Evolutionary conservation across 1,140 invertebrate species (phyloP), one percentile per base, ranked within the genome.

Genomic region (Euborellia annulipes): DNA sequence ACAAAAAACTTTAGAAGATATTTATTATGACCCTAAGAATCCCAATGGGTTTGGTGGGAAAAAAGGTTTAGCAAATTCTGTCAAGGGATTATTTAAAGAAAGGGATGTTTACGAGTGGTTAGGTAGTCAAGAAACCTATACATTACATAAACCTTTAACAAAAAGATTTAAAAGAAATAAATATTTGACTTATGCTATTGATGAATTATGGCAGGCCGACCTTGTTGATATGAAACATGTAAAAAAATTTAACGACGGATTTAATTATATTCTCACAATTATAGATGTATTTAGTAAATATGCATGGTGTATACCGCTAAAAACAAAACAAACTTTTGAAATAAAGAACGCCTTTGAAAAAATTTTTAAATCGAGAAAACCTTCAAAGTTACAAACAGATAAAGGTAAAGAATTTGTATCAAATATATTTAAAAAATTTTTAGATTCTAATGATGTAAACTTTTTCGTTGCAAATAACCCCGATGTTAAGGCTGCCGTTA

Each of bases 181-280:
- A 6, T 55, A 54, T 19, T 32, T 34, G 1, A 51, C 53, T n/a
- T 41, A 13, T 11, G 53, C 55, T 37, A 54, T 61, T 3, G 58
- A 62, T 45, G 53, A 62, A 45, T 49, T 62, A 11, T 66, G 57
- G 55, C 58, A 66, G 50, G 52, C 56, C 7, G 63, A 67, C 52
- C 51, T 66, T 17, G 45, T 52, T 3, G 56, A 59, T 50, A 46
- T 66, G 39, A 11, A 54, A 22, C 44, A 42, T 19, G 41, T 64
- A 8, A 55, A 47, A 45, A 48, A 47, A 23, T 48, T 54, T 18
- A 64, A 66, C 51, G 41, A 57, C 38, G 48, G 49, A 17, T 46
- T 46, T 38, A 50, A 48, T 1, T 67, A 59, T 46, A 40, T 67
- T 17, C 45, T 68, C 16, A 55, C 51, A 7, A 55, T 61, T 2